Evolutionary conservation across 1,140 invertebrate species (phyloP), one percentile per base, ranked within the genome.

Genomic region (Polypedilum vanderplanki): DNA sequence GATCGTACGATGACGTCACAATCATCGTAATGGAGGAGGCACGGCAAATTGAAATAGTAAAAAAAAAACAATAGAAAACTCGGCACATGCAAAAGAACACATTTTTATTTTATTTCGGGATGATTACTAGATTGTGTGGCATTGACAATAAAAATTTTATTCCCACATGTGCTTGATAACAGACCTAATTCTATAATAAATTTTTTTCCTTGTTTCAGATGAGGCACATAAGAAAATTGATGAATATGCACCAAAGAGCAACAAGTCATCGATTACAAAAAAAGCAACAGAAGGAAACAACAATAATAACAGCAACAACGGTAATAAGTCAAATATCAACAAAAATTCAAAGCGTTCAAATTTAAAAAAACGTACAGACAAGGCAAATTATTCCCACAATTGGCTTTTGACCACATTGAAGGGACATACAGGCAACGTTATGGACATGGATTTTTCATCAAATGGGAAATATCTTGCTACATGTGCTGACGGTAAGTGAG

Each of bases 401-500:
- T 95, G 91, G 92, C 84, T 94, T 73, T 80, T 90, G 0, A 87
- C 89, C 33, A 88, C 90, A 12, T 83, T 96, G 46, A 95, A 94
- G 81, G 92, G 92, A 12, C 93, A 96, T 79, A 90, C 88, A 3
- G 88, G 87, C 0, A 82, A 83, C 0, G 88, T 96, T 20, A 81
- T 90, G 0, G 88, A 91, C 74, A 87, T 95, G 79, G 89, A 91
- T 80, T 92, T 94, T 79, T 93, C 92, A 73, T 86, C 87, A 9
- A 94, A 94, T 83, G 92, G 90, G 73, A 95, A 95, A 84, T 94
- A 89, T 79, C 84, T 96, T 76, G 90, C 90, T 67, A 90, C 91
- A 73, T 91, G 90, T 80, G 90, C 89, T 76, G 90, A 93, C 87
- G 93, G 93, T 95, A 88, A 85, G 87, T 86, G 41, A 4, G 8